Base-by-base conservation (phyloP, 1,140 invertebrate species). In the Brachystomella parvula region DNA sequence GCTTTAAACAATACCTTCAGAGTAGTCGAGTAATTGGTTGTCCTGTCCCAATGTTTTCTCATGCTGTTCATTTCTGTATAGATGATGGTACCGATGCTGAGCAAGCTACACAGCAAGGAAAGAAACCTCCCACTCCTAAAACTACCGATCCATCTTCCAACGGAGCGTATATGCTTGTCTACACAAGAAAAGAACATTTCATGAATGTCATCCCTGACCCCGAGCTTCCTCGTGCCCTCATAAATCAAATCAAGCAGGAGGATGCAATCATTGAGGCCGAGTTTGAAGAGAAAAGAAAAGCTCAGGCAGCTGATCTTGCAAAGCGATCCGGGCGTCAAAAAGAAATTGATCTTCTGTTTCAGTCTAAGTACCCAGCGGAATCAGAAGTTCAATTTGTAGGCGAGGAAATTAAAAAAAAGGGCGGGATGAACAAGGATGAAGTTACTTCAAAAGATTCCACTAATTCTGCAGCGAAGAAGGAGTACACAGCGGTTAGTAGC, bases 131-230 rank as follows among this genome's bases (percentile, higher is more conserved):
- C 33, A 29, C 17, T n/a, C 19, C 31, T 21, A 26, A 3, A 39
- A 61, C 33, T 29, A 21, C 60, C 57, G 30, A 61, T 77, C 24
- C 49, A 44, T 35, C 60, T 12, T 62, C 60, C 3, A 81, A 78
- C 32, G 67, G 67, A n/a, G 68, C 72, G 0, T 71, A 72, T 49
- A 72, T 71, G 67, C 49, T 73, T 3, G 72, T 73, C 24, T 73
- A 73, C 32, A 71, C 72, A 0, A 19, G 60, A 24, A 62, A 85
- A 83, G 84, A 86, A 1, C 87, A 87, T 74, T 81, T 79, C 60
- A 72, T 71, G 35, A 33, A 56, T 47, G 62, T 65, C 1, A 33
- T 47, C 17, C 61, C 66, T 15, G 67, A 71, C 35, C 74, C 69
- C 58, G 70, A 74, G 33, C 53, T 78, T 32, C 74, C 75, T 9